A percentile compares a stretch with the other conserved stretches of the same genome.
These are phyloP conservation scores for Monoplex corrugatus DNA, from an alignment of 2,888 invertebrate species.

Conservation along the genomic window DNA sequence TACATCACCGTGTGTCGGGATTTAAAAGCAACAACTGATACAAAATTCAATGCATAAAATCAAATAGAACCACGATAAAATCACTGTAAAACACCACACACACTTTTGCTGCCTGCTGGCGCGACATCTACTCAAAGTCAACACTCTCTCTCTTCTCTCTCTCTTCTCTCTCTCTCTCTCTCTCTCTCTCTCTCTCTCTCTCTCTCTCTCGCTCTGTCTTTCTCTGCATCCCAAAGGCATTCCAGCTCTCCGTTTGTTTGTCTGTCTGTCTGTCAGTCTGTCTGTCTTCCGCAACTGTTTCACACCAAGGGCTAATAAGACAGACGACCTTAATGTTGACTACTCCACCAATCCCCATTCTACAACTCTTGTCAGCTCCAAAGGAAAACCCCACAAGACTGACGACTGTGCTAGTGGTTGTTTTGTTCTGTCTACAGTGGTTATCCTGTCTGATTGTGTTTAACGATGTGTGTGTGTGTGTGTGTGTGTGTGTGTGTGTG, in stretches of 20 bases:
- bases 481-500: conserved; percentile 22
- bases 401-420: neutral
- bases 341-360: neutral
- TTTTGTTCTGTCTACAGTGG: neutral
- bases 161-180: conserved; percentile 19
- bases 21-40: too few relatives aligned
- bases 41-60: too few relatives aligned
- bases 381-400: too few relatives aligned
- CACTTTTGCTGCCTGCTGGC: neutral
- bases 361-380: neutral
- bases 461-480: neutral
- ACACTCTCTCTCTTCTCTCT: neutral
- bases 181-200: conserved; percentile 33
- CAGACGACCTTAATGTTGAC: neutral
- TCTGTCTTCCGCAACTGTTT: neutral
- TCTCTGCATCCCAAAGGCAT: neutral
- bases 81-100: too few relatives aligned
- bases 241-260: neutral
- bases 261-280: conserved; percentile 26
- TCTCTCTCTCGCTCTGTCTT: neutral
- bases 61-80: too few relatives aligned
- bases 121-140: too few relatives aligned
- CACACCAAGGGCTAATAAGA: neutral
- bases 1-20: too few relatives aligned
- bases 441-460: neutral